phyloP scores from a whole-genome alignment of 2,888 invertebrate genomes.

The Metellina segmentata region DNA sequence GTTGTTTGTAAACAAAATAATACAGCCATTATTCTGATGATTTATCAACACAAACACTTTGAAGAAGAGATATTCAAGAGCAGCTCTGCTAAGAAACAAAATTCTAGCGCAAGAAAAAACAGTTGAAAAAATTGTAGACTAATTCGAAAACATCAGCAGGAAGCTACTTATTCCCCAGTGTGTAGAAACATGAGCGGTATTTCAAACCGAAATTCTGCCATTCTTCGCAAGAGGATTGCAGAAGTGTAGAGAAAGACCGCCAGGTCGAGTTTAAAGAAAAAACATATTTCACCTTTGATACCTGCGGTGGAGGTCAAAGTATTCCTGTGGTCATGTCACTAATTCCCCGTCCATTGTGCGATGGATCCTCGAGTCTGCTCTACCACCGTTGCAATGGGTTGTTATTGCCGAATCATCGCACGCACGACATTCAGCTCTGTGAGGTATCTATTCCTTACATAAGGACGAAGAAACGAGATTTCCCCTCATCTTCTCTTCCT shows the following conservation, averaged over 20 bases:
- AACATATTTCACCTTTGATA: slow-evolving; percentile 56
- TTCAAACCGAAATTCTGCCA: background rate
- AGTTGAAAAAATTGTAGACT: too few relatives aligned
- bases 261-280: slow-evolving; percentile 28
- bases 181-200: background rate
- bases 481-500: background rate
- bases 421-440: background rate
- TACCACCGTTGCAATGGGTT: background rate
- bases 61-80: too few relatives aligned
- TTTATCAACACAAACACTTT: too few relatives aligned
- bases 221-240: background rate
- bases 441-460: slow-evolving; percentile 27
- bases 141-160: too few relatives aligned
- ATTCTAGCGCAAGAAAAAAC: too few relatives aligned
- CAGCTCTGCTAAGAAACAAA: too few relatives aligned
- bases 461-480: slow-evolving; percentile 13
- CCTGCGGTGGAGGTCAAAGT: slow-evolving; percentile 43
- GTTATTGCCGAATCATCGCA: slow-evolving; percentile 11
- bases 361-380: background rate
- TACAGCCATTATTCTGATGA: too few relatives aligned
- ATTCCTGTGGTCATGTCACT: slow-evolving; percentile 55
- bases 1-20: too few relatives aligned
- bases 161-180: too few relatives aligned
- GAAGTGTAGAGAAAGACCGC: background rate
- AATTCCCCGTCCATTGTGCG: slow-evolving; percentile 36